Evolutionary conservation across 2,888 invertebrate genomes (phyloP).

Genomic region (Aleiodes leptofemur): DNA sequence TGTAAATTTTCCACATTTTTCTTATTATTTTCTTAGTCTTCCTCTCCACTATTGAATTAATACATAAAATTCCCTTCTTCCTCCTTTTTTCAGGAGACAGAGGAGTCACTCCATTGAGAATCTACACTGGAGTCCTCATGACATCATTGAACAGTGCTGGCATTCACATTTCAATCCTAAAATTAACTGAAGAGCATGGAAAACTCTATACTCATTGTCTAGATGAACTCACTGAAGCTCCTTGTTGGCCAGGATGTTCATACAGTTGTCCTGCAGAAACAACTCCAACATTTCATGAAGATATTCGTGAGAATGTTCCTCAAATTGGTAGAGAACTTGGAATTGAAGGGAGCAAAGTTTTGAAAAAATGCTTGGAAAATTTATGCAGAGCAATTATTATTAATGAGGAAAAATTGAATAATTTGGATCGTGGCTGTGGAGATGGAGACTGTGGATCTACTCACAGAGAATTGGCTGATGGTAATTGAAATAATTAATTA

Average conservation of each 20-base stretch:
- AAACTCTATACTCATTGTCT: conserved; percentile 78
- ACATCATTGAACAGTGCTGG: conserved; percentile 89
- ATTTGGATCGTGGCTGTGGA: conserved; percentile 79
- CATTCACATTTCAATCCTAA: conserved; percentile 84
- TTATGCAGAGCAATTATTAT: conserved; percentile 67
- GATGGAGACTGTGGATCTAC: conserved; percentile 83
- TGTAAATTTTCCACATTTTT: too few relatives aligned
- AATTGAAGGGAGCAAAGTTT: conserved; percentile 56
- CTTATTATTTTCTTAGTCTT: too few relatives aligned
- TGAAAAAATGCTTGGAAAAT: conserved; percentile 73
- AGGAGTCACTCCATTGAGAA: conserved; percentile 62
- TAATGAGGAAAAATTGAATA: conserved; percentile 66
- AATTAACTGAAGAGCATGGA: conserved; percentile 75
- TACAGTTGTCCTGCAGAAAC: conserved; percentile 68
- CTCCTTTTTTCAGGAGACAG: conserved; percentile 56
- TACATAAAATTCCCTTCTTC: background rate
- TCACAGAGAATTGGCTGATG: conserved; percentile 78
- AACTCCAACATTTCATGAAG: conserved; percentile 13
- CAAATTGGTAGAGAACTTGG: conserved; percentile 58
- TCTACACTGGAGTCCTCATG: conserved; percentile 78
- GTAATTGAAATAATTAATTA: conserved; percentile 64
- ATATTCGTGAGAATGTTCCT: conserved; percentile 39
- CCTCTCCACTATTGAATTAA: too few relatives aligned
- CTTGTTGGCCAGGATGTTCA: conserved; percentile 78
- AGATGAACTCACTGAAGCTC: conserved; percentile 79